These are phyloP conservation scores for Xenops minutus DNA, from an alignment of 2,797 vertebrate genomes.

Conservation along the genomic window DNA sequence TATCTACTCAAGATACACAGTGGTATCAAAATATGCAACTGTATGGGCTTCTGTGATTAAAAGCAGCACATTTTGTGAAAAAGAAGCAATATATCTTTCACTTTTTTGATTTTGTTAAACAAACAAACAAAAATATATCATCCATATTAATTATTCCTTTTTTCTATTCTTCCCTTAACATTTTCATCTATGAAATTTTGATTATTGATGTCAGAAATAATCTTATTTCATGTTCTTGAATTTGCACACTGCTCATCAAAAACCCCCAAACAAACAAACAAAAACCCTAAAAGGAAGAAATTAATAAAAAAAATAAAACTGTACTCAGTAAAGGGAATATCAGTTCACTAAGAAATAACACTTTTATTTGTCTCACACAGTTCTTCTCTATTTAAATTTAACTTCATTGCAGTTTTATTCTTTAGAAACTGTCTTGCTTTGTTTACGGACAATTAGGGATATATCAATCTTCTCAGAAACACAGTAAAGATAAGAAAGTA, in stretches of 20 bases:
- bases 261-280: neutral
- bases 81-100: neutral
- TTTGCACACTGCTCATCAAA: neutral
- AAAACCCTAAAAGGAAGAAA: neutral
- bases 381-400: neutral
- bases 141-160: neutral
- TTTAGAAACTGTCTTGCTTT: neutral
- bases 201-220: neutral
- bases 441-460: neutral
- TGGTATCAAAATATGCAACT: neutral
- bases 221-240: neutral
- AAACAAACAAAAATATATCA: accelerated
- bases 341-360: neutral
- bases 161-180: neutral
- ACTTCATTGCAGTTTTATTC: neutral
- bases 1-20: neutral
- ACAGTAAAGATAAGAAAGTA: neutral
- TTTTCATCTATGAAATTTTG: neutral
- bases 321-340: neutral
- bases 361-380: neutral
- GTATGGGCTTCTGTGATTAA: neutral
- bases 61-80: neutral
- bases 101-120: neutral
- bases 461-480: neutral
- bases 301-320: neutral